phyloP scores from a whole-genome alignment of 2,113 vertebrate genomes.

The Scortum barcoo region DNA sequence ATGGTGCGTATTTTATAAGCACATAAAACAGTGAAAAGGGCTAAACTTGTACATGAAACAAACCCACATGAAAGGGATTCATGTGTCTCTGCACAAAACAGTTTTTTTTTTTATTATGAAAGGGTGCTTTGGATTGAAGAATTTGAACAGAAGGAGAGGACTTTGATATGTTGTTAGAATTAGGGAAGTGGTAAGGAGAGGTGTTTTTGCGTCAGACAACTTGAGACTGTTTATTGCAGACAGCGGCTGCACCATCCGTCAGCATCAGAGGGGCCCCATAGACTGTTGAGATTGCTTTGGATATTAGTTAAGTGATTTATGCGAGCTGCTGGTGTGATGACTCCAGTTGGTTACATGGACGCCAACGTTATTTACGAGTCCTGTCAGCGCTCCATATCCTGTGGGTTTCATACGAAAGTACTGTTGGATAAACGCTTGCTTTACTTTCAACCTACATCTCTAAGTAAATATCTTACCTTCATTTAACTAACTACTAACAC shows the following conservation, averaged over 20 bases:
- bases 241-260: slow-evolving; percentile 3
- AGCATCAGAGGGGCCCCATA: slow-evolving; percentile 4
- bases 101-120: background rate
- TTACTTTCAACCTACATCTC: background rate
- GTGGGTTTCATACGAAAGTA: background rate
- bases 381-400: background rate
- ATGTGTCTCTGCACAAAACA: background rate
- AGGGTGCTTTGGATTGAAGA: slow-evolving; percentile 2
- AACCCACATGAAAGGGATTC: slow-evolving; percentile 22
- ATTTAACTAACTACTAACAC: background rate
- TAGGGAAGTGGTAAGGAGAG: background rate
- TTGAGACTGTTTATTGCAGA: slow-evolving; percentile 15
- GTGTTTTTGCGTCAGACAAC: background rate
- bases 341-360: background rate
- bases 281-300: background rate
- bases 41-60: slow-evolving; percentile 6
- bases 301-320: background rate
- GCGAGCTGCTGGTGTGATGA: slow-evolving; percentile 1
- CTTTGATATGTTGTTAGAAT: slow-evolving; percentile 38
- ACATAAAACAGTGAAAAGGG: background rate
- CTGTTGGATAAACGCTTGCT: background rate
- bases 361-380: background rate
- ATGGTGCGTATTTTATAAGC: slow-evolving; percentile 8
- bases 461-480: background rate
- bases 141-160: background rate